phyloP scores from a whole-genome alignment of 1,140 invertebrate genomes.

The Sycophaga agraensis region DNA sequence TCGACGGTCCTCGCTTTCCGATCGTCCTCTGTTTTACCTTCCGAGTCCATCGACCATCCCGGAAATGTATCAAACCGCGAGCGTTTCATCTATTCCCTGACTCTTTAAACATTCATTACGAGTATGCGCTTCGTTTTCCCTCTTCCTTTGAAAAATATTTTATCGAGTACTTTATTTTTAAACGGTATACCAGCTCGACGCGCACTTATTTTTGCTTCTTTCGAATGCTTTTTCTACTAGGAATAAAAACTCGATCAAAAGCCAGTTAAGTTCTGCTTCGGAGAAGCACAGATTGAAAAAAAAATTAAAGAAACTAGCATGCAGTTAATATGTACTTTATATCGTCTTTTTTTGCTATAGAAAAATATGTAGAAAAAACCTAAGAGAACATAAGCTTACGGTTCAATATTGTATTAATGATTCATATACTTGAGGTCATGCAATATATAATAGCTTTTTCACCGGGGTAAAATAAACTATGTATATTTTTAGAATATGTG shows the following conservation, averaged over 20 bases:
- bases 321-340: background rate
- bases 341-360: background rate
- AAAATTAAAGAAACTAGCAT: too few species aligned
- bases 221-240: constrained; percentile 17
- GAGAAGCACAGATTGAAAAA: too few species aligned
- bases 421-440: background rate
- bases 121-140: too few species aligned
- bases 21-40: too few species aligned
- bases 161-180: background rate
- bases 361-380: too few species aligned
- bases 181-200: constrained; percentile 5
- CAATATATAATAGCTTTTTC: background rate
- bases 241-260: too few species aligned
- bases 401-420: background rate
- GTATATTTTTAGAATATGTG: background rate
- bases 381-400: background rate
- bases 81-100: too few species aligned
- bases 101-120: too few species aligned
- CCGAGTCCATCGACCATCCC: too few species aligned
- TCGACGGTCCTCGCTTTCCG: too few species aligned
- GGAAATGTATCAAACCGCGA: too few species aligned
- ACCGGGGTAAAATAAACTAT: background rate
- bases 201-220: background rate
- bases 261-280: too few species aligned
- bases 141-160: background rate